These are phyloP conservation scores for rabbit (Oryctolagus cuniculus) DNA, from an alignment of 2,113 vertebrate species.

Conservation along the genomic window mOryCun1.1 NC_091443.1:5927001-5927500, in stretches of 20 bases:
- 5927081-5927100: no score
- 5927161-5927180: no score
- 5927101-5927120: no score
- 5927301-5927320: neutral
- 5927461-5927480: neutral
- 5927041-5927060: no score
- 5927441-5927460: neutral
- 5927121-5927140: no score
- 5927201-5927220: no score
- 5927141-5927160: no score
- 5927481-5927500: neutral
- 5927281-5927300: neutral
- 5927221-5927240: neutral
- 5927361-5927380: rapidly evolving
- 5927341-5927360: neutral
- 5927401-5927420: neutral
- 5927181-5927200: no score
- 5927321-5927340: no score
- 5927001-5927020: no score
- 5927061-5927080: no score
- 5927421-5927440: neutral
- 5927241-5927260: neutral
- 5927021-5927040: no score
- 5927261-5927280: neutral
- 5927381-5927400: neutral